phyloP scores from a whole-genome alignment of 2,113 vertebrate species.

The Gallinago media region DNA sequence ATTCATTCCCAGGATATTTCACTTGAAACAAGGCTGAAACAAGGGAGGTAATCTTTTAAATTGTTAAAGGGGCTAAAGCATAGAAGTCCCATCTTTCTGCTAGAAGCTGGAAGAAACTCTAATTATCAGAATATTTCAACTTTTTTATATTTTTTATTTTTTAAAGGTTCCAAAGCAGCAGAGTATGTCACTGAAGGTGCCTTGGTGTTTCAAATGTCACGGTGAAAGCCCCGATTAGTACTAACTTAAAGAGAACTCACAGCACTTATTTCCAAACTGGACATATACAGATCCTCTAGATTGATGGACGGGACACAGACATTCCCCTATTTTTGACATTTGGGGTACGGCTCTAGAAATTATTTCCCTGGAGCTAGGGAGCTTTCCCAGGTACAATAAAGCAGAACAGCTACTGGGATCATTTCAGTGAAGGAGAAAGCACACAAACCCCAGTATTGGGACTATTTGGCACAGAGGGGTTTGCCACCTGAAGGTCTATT shows the following conservation, averaged over 20 bases:
- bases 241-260: background rate
- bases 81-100: background rate
- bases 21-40: background rate
- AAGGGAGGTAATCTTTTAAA: background rate
- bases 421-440: background rate
- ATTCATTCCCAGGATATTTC: background rate
- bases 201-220: background rate
- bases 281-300: background rate
- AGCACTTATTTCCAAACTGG: background rate
- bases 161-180: background rate
- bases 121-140: background rate
- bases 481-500: background rate
- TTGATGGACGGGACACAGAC: accelerated
- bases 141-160: background rate
- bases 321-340: background rate
- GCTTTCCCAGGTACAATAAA: background rate
- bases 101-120: background rate
- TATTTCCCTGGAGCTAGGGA: background rate
- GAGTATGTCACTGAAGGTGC: background rate
- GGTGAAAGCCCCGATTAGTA: background rate
- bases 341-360: background rate
- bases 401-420: background rate
- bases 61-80: background rate
- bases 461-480: background rate
- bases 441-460: background rate